Base-by-base conservation (phyloP, 2,113 vertebrate species). In the Podocnemis expansa region DNA sequence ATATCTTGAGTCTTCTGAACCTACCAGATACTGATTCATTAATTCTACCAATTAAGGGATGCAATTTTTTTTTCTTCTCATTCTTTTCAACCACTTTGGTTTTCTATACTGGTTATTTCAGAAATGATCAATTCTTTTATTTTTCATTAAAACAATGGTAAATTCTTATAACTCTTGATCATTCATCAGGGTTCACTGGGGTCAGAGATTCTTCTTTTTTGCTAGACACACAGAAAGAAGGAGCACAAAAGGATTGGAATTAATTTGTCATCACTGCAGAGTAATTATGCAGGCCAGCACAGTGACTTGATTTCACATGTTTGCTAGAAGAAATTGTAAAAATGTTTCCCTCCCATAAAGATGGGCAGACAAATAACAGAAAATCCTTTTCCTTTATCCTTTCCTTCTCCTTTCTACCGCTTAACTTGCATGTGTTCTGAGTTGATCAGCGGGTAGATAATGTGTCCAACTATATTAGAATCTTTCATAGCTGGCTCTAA, bases 151-250 rank as follows among this genome's bases (percentile, higher is more conserved):
- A 76, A 54, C 45, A 51, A 45, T 4, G 29, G 8, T 34, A 83
- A 52, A 2, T 41, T 60, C n/a, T 52, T 58, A 21, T 10, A 49
- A 6, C 6, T 34, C 14, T 19, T 49, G 19, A 73, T 75, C 31
- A 54, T 2, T 52, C 21, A 12, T 43, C 43, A 19, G 70, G 27
- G 14, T 29, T 82, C 14, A 21, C 43, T 21, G 51, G 29, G 41
- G 25, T 3, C 31, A 83, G 27, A 1, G 2, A 4, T 27, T 16
- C n/a, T 76, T 85, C 51, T 22, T 55, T 47, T 93, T 56, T 76
- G 60, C 27, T 19, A 29, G 19, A 49, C 5, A 2, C 1, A 2
- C 19, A 49, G 49, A 2, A 4, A 2, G 9, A 22, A 43, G 49
- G 14, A 87, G 31, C 31, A n/a, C 4, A 10, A 34, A 75, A 80